Conservation (phyloP, 1,140 invertebrate species). For the Holotrichia oblita region DNA sequence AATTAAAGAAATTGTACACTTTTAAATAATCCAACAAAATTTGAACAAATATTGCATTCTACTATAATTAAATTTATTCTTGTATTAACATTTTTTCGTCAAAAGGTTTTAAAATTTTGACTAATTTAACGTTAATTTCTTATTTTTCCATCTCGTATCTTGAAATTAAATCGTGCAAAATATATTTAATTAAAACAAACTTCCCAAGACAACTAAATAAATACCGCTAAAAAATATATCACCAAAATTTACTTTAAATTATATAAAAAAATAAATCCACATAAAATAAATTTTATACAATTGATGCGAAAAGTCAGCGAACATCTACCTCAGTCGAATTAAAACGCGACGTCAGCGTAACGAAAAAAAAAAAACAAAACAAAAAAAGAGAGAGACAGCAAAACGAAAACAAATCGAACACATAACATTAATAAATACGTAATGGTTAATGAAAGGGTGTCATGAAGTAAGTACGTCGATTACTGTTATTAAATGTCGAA, state of each 20-base stretch:
- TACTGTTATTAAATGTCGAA: conserved; percentile 53
- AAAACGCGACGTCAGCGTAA: conserved; percentile 2
- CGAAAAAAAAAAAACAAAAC: conserved; percentile 14
- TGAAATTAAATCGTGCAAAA: too few species aligned
- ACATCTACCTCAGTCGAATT: not conserved
- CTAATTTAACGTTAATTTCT: too few species aligned
- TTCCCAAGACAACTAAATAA: too few species aligned
- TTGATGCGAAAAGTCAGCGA: not conserved
- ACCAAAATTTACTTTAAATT: not conserved
- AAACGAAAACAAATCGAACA: conserved; percentile 17
- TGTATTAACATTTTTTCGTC: too few species aligned
- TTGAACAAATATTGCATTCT: too few species aligned
- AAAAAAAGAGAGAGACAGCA: not conserved
- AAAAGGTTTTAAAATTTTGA: too few species aligned
- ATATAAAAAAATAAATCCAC: not conserved
- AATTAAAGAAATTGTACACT: too few species aligned
- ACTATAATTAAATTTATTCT: too few species aligned
- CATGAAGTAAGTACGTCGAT: conserved; percentile 45
- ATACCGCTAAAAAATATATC: too few species aligned
- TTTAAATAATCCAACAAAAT: too few species aligned
- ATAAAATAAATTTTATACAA: not conserved
- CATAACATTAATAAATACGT: conserved; percentile 55
- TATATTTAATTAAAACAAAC: too few species aligned
- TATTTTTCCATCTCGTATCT: too few species aligned
- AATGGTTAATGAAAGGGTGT: conserved; percentile 55